Evolutionary conservation across 1,140 invertebrate species (phyloP).

Genomic region (Eriocheir sinensis): DNA sequence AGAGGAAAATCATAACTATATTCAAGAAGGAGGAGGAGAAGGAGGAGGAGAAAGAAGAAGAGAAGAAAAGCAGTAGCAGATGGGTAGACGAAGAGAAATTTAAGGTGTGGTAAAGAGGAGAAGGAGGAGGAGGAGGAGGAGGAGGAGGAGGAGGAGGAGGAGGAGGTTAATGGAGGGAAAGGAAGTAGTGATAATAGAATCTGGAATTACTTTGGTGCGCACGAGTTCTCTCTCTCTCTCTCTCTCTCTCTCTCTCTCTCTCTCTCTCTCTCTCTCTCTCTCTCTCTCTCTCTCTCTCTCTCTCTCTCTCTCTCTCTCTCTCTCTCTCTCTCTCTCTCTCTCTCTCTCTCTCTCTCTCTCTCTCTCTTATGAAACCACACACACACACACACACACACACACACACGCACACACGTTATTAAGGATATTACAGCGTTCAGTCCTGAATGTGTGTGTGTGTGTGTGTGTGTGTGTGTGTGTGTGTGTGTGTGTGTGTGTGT

Average conservation of each 20-base stretch:
- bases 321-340: too few relatives aligned
- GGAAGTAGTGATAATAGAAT: background rate
- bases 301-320: too few relatives aligned
- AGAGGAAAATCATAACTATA: too few relatives aligned
- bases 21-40: background rate
- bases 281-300: too few relatives aligned
- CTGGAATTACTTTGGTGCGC: background rate
- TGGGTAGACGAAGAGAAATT: background rate
- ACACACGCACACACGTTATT: background rate
- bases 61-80: background rate
- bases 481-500: conserved; percentile 41
- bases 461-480: conserved; percentile 44
- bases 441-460: too few relatives aligned
- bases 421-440: too few relatives aligned
- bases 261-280: too few relatives aligned
- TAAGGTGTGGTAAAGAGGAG: background rate
- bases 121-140: background rate
- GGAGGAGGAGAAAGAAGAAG: background rate
- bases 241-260: too few relatives aligned
- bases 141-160: background rate
- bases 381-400: background rate
- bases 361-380: too few relatives aligned
- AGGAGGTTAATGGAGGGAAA: background rate
- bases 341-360: too few relatives aligned
- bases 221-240: too few relatives aligned